A percentile compares a stretch with the other conserved stretches of the same genome.
Conservation (phyloP, 2,113 vertebrate species). For the Phaethornis superciliosus region DNA sequence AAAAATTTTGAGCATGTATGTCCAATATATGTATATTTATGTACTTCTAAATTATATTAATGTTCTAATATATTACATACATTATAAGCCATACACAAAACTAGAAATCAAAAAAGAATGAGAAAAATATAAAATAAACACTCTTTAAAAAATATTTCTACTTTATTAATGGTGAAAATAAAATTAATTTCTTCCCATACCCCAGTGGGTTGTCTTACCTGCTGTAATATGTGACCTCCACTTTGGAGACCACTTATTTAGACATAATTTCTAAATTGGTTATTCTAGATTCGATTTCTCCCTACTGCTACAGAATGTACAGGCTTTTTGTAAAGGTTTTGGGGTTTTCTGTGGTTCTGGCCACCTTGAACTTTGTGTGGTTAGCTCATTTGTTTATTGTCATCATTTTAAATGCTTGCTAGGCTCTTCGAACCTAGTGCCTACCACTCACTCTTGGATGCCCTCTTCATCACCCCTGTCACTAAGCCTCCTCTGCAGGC, state of each 20-base stretch:
- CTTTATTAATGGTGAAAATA: neutral
- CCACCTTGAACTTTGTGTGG: neutral
- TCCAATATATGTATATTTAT: neutral
- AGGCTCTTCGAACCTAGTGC: constrained; percentile 67
- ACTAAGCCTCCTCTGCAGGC: constrained; percentile 59
- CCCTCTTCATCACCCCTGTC: constrained; percentile 79
- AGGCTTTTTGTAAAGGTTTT: neutral
- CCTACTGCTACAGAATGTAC: neutral
- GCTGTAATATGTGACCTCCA: fast-evolving
- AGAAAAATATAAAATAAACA: neutral
- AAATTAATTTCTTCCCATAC: fast-evolving
- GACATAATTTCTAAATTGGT: neutral
- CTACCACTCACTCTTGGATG: constrained; percentile 75
- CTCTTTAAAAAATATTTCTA: neutral
- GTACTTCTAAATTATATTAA: neutral
- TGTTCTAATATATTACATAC: neutral
- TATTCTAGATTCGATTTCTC: neutral
- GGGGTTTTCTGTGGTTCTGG: neutral
- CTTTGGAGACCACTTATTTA: neutral
- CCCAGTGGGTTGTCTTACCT: neutral
- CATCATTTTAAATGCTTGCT: constrained; percentile 51
- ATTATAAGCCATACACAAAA: neutral
- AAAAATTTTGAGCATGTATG: neutral
- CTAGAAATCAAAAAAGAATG: fast-evolving
- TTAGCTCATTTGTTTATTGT: neutral